Conservation (phyloP, 1,140 invertebrate species). For the Penaeus vannamei region DNA sequence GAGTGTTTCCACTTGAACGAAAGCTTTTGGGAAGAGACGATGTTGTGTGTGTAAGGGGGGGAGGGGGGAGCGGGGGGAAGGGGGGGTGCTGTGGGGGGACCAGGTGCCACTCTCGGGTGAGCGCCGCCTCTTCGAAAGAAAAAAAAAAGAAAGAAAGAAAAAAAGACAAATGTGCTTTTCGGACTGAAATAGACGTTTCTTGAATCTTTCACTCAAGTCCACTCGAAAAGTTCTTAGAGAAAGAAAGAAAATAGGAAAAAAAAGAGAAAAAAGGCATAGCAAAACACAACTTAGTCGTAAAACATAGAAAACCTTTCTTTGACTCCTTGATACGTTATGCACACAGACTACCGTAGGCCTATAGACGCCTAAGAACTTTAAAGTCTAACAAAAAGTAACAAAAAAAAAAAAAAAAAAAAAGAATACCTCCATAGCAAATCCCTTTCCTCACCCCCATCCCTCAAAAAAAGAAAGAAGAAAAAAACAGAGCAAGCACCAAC, state of each 20-base stretch:
- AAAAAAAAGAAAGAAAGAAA: constrained; percentile 12
- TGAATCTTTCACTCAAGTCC: constrained; percentile 48
- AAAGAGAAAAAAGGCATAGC: no score
- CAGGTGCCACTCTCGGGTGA: constrained; percentile 45
- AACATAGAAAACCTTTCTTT: no score
- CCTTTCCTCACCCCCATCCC: no score
- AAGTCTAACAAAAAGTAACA: no score
- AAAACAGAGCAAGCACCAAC: no score
- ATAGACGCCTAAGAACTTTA: no score
- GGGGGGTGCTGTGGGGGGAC: constrained; percentile 16
- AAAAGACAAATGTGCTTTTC: constrained; percentile 33
- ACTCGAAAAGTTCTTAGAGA: not conserved
- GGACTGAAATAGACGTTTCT: constrained; percentile 44
- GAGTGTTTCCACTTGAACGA: not conserved
- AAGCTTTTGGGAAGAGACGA: not conserved
- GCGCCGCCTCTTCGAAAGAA: constrained; percentile 2
- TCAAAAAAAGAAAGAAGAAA: not conserved
- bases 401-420: no score
- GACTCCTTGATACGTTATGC: no score
- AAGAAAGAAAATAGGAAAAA: not conserved
- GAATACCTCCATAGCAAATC: no score
- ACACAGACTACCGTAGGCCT: no score
- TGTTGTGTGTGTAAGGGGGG: not conserved
- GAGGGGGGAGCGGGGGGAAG: constrained; percentile 9
- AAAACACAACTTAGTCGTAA: no score